Conservation (phyloP, 37 sponge, comb jelly and placozoan genomes). For the Tethya wilhelma region DNA sequence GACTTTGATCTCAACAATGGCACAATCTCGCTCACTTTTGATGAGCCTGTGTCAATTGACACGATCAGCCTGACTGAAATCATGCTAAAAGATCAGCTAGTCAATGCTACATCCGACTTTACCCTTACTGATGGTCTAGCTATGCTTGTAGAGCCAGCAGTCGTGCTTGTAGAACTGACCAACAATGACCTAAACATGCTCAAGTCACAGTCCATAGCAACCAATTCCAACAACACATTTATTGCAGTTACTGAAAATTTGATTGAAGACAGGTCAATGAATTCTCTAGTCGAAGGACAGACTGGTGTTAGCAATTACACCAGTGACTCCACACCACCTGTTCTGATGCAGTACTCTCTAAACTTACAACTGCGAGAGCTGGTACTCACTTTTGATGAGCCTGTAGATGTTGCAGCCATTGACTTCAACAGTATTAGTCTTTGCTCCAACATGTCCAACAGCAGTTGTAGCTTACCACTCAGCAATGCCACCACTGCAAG, state of each 20-base stretch:
- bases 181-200: constrained; percentile 63
- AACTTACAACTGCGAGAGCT: constrained; percentile 57
- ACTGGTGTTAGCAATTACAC: constrained; percentile 16
- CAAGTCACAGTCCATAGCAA: constrained; percentile 58
- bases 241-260: constrained; percentile 41
- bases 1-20: constrained; percentile 77
- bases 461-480: constrained; percentile 5
- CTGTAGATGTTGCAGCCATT: constrained; percentile 23
- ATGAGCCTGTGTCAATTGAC: constrained; percentile 69
- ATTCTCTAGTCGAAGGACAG: not conserved
- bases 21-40: constrained; percentile 70
- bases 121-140: constrained; percentile 62
- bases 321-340: constrained; percentile 69
- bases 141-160: not conserved
- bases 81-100: constrained; percentile 42
- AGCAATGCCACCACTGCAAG: constrained; percentile 26
- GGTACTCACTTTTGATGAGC: constrained; percentile 78
- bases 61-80: constrained; percentile 62
- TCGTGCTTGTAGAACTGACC: constrained; percentile 44
- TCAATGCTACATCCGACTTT: constrained; percentile 11
- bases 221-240: constrained; percentile 47
- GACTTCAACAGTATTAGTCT: constrained; percentile 25
- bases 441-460: not conserved
- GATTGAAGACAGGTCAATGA: constrained; percentile 66
- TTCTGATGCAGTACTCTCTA: constrained; percentile 41